Evolutionary conservation across 2,113 vertebrate species (phyloP).

Genomic region (Lepus europaeus): DNA sequence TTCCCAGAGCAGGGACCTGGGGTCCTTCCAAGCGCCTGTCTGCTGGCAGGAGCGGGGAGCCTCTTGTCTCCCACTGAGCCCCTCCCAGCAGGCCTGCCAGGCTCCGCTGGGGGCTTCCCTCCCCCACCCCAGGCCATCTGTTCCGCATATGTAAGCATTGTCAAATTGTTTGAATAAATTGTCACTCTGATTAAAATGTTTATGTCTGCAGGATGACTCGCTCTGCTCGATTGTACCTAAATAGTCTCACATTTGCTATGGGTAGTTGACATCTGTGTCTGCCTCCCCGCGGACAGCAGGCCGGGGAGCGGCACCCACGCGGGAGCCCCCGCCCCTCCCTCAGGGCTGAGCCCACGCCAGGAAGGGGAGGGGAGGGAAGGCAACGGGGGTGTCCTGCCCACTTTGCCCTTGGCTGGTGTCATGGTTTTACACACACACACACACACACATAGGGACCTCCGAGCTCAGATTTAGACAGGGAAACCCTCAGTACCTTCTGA

Average conservation of each 20-base stretch:
- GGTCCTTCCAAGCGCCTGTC: not conserved
- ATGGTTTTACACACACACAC: not conserved
- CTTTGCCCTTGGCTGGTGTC: no score
- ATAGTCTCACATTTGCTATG: conserved; percentile 53
- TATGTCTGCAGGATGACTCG: conserved; percentile 80
- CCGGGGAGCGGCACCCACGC: not conserved
- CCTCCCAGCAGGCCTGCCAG: not conserved
- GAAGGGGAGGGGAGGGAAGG: not conserved
- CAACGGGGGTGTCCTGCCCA: not conserved
- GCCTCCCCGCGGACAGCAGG: conserved; percentile 22
- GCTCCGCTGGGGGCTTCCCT: not conserved
- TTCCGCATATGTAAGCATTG: conserved; percentile 74
- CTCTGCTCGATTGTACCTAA: conserved; percentile 73
- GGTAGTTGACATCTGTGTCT: conserved; percentile 73
- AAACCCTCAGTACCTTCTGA: not conserved
- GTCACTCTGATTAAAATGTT: conserved; percentile 83
- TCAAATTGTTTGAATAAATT: conserved; percentile 83
- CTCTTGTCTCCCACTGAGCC: not conserved
- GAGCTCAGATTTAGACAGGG: not conserved
- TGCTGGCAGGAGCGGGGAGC: no score
- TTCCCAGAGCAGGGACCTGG: no score
- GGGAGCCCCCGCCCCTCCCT: not conserved
- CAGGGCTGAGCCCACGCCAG: not conserved
- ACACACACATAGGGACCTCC: not conserved
- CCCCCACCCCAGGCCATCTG: conserved; percentile 77